Evolutionary conservation across 2,888 invertebrate genomes (phyloP).

Genomic region (Caenorhabditis panamensis): DNA sequence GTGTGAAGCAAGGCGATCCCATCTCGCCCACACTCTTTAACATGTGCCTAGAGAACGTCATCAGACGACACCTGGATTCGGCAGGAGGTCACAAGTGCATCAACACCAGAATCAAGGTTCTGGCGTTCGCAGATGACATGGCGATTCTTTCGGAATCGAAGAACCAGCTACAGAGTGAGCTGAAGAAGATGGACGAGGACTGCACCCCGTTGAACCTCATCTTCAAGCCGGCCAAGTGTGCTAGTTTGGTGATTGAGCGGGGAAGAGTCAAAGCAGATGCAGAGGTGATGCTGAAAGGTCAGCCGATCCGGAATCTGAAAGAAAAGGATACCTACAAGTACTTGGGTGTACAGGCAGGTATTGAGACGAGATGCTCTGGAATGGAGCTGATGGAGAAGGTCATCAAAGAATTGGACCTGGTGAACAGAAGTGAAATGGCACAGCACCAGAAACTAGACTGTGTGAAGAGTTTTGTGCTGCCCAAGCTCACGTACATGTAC

Average conservation of each 20-base stretch:
- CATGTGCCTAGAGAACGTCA: conserved; percentile 77
- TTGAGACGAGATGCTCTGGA: conserved; percentile 1
- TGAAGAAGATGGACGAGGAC: conserved; percentile 16
- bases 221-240: conserved; percentile 62
- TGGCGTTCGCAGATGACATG: conserved; percentile 58
- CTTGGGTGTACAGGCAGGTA: conserved; percentile 23
- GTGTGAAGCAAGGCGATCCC: conserved; percentile 81
- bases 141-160: conserved; percentile 25
- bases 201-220: conserved; percentile 33
- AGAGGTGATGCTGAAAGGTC: conserved; percentile 1
- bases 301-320: conserved; percentile 9
- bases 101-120: neutral
- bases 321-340: conserved; percentile 37
- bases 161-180: conserved; percentile 11
- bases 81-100: neutral
- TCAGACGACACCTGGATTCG: conserved; percentile 14
- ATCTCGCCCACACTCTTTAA: conserved; percentile 81
- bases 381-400: neutral
- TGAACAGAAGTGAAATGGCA: neutral
- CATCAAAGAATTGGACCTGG: neutral
- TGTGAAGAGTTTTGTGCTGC: conserved; percentile 23
- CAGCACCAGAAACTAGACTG: conserved; percentile 32
- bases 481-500: conserved; percentile 25
- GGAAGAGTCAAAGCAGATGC: neutral
- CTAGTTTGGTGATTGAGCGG: conserved; percentile 22